Evolutionary conservation across 1,140 invertebrate species (phyloP).

Genomic region (Drosophila setifemur): DNA sequence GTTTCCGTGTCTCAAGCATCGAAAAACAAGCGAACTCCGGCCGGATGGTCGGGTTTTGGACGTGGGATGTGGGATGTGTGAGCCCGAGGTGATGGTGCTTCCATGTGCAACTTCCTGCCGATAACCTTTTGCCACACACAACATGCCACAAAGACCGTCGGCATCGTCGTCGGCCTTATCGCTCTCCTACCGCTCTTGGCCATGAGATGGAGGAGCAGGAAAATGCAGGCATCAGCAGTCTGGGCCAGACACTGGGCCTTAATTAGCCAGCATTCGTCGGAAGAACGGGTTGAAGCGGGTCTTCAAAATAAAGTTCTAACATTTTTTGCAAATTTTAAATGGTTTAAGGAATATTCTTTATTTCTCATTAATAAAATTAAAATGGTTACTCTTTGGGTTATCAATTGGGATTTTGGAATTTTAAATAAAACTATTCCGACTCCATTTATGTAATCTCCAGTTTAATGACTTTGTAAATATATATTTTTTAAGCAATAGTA

Average conservation of each 20-base stretch:
- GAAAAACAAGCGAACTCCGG: constrained; percentile 35
- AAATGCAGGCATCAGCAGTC: constrained; percentile 32
- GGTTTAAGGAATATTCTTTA: too few species aligned
- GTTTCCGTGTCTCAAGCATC: constrained; percentile 73
- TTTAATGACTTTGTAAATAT: too few species aligned
- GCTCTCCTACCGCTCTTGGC: constrained; percentile 55
- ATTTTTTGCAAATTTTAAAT: too few species aligned
- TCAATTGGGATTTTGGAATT: too few species aligned
- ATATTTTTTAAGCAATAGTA: too few species aligned
- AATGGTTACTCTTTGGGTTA: too few species aligned
- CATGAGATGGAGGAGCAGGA: constrained; percentile 6
- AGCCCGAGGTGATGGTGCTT: constrained; percentile 33
- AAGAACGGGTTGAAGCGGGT: constrained; percentile 1
- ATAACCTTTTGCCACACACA: constrained; percentile 56
- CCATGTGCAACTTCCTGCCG: constrained; percentile 73
- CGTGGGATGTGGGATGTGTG: constrained; percentile 14
- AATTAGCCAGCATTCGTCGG: constrained; percentile 38
- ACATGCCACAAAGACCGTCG: constrained; percentile 28
- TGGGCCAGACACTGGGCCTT: constrained; percentile 30
- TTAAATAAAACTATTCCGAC: too few species aligned
- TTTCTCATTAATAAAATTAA: too few species aligned
- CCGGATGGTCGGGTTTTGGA: constrained; percentile 23
- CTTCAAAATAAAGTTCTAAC: neutral
- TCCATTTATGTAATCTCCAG: too few species aligned
- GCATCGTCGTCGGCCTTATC: constrained; percentile 57